These are phyloP conservation scores for Pomacea canaliculata DNA, from an alignment of 2,888 invertebrate species.

Conservation along the genomic window DNA sequence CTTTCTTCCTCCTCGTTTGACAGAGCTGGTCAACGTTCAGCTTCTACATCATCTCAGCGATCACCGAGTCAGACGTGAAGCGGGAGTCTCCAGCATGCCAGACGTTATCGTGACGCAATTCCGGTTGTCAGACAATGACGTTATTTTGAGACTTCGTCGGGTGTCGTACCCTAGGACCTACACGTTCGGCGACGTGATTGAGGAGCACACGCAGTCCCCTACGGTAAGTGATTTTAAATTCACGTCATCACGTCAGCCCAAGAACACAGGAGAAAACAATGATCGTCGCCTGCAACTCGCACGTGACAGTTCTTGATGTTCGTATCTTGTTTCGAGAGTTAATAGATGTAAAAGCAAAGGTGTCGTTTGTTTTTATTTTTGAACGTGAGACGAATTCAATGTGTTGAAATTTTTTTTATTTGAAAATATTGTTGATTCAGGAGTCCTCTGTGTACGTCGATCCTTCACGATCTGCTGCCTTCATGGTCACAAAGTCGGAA, in stretches of 20 bases:
- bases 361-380: no score
- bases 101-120: conserved; percentile 11
- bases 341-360: no score
- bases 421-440: not conserved
- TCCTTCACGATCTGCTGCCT: not conserved
- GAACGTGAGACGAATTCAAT: no score
- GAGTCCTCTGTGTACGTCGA: not conserved
- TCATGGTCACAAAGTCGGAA: not conserved
- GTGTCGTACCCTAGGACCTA: conserved; percentile 2
- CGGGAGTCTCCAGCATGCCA: not conserved
- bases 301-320: no score
- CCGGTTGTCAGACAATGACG: not conserved
- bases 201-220: not conserved
- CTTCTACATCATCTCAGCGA: not conserved
- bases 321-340: no score
- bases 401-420: no score
- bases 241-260: no score
- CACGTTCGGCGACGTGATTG: not conserved
- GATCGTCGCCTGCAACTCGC: no score
- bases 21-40: conserved; percentile 10
- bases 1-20: not conserved
- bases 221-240: no score
- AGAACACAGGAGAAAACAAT: no score
- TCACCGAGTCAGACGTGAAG: conserved; percentile 9
- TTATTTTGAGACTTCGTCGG: conserved; percentile 12